phyloP scores from a whole-genome alignment of 2,888 invertebrate genomes.

The Pristionchus mayeri region DNA sequence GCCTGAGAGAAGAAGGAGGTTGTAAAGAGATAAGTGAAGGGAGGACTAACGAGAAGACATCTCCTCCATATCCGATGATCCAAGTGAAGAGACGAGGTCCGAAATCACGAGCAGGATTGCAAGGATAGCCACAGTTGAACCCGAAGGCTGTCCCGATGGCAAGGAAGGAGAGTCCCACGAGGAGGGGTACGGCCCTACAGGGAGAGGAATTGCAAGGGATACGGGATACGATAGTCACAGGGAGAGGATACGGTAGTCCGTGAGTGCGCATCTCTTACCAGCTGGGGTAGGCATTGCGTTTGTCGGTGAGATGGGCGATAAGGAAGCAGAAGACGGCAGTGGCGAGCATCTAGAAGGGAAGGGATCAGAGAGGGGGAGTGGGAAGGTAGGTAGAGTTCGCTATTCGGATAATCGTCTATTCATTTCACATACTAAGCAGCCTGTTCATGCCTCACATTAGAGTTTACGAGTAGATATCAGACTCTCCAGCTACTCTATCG shows the following conservation, averaged over 20 bases:
- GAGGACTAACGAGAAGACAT: constrained; percentile 76
- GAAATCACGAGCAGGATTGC: constrained; percentile 82
- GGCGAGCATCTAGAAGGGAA: constrained; percentile 67
- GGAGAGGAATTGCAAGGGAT: too few species aligned
- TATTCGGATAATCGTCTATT: too few species aligned
- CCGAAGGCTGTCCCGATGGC: constrained; percentile 77
- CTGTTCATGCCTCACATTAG: too few species aligned
- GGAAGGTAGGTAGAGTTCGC: too few species aligned
- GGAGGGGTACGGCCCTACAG: constrained; percentile 59
- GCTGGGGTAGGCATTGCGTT: constrained; percentile 72
- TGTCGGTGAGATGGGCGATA: constrained; percentile 74
- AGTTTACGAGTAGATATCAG: too few species aligned
- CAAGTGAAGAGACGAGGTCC: constrained; percentile 80
- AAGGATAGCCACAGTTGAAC: constrained; percentile 80
- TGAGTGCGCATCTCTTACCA: constrained; percentile 50
- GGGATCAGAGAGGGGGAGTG: neutral
- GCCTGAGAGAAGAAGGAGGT: constrained; percentile 58
- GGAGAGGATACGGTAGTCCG: neutral
- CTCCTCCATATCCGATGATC: constrained; percentile 77
- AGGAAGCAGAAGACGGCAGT: constrained; percentile 75
- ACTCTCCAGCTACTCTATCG: too few species aligned
- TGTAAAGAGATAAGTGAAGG: neutral
- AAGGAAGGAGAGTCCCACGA: constrained; percentile 60
- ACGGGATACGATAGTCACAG: too few species aligned
- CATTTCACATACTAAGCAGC: too few species aligned